Base-by-base conservation (phyloP, 2,113 vertebrate genomes). In the Ascaphus truei region DNA sequence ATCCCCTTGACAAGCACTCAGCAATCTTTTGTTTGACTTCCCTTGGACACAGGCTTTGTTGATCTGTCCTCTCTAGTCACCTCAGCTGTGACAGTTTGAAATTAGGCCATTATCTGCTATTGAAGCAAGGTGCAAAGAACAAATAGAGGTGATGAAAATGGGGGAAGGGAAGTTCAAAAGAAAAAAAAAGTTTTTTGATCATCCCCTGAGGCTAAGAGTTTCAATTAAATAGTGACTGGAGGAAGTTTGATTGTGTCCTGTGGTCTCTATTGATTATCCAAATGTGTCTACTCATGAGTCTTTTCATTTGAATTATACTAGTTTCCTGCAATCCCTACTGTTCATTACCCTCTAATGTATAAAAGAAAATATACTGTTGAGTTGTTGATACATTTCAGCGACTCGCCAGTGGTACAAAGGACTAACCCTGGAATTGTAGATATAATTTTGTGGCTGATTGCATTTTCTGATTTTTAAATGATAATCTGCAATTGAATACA, bases 51-150 rank as follows among this genome's bases (percentile, higher is more conserved):
- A 33, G 20, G 23, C 71, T 75, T 72, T 78, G 60, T 80, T 81
- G 77, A 55, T 77, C 75, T 76, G 8, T 11, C 16, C 37, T 73
- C 33, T 9, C 10, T 6, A 4, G 25, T 27, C 23, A 59, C 52
- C 20, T 74, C 73, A 76, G 31, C 45, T 51, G 23, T 45, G 22
- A 72, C 22, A 51, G 56, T 71, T 75, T 72, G 72, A 76, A 79
- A 77, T 45, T n/a, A 80, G 55, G 30, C 45, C 68, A 72, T 66
- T 76, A n/a, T 75, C 79, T 79, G 31, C 52, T 68, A 76, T 80
- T 76, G 56, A 39, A 72, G 31, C 3, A 39, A n/a, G n/a, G 34
- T 76, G 22, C 60, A 67, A 73, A 80, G 57, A 41, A 72, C 72
- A 80, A 77, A 29, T 4, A 63, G 30, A 69, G 2, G 3, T 41